Base-by-base conservation (phyloP, 2,888 invertebrate genomes). In the Tubulanus polymorphus region DNA sequence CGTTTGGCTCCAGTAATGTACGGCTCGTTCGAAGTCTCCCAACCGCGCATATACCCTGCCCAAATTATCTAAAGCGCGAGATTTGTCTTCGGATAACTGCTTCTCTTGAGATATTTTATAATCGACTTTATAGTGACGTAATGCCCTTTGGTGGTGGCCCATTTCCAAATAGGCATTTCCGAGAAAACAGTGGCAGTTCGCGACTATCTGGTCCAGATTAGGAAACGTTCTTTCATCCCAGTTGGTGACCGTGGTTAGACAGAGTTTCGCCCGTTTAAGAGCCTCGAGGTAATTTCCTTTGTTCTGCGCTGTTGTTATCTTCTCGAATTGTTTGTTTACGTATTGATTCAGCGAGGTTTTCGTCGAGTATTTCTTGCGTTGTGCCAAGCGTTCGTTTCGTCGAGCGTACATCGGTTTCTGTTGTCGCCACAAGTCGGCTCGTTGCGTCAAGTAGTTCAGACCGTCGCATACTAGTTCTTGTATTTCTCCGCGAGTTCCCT, bases 361-460 rank as follows among this genome's bases (percentile, higher is more conserved):
- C 62, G 60, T 8, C 26, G 65, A 62, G 25, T 59, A 51, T n/a
- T 60, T 47, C 1, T 62, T 55, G 35, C 63, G 54, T 61, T 68
- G 67, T 54, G 60, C 61, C 26, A 61, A 49, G 37, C 60, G 61
- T 23, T 74, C 72, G 32, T 68, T 67, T 59, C 69, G 60, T 29
- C 78, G 76, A 6, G 78, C 70, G 56, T 76, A 76, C 69, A 77
- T 73, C 23, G 83, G 79, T 69, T 83, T 81, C 66, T 78, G 79
- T 70, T 93, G 92, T 28, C 90, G 84, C 93, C 93, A 93, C 78
- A 93, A 93, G 71, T 92, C 91, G 72, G 91, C 89, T 46, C 92
- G 83, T 46, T 87, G 88, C 72, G 89, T 89, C 37, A 93, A 81
- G 78, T 91, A 93, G 29, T 87, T 84, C 28, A 93, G 85, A 0